Base-by-base conservation (phyloP, 2,888 invertebrate species). In the Peribatodes rhomboidaria region DNA sequence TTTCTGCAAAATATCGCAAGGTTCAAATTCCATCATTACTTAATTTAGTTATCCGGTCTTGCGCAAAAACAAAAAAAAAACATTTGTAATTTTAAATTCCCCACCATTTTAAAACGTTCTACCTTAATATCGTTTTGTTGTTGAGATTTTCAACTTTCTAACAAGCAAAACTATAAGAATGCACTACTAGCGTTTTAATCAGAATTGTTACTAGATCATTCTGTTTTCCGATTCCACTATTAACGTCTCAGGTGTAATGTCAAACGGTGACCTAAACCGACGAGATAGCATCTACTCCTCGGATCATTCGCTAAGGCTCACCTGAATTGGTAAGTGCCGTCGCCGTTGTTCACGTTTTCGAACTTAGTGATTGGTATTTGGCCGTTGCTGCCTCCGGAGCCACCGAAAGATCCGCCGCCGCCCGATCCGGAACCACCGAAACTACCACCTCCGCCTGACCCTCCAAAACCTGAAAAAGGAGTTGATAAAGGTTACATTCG, bases 251-350 rank as follows among this genome's bases (percentile, higher is more conserved):
- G 18, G 14, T 33, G 9, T 58, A 49, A 53, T 33, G 20, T 31
- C 44, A 14, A 39, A 33, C 18, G 50, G 55, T 56, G 61, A 52
- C 44, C 22, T 14, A 42, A 39, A 37, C 50, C 16, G 33, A 37
- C 18, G 42, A 35, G 52, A 63, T 46, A 57, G 27, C 13, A 61
- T 55, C 50, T 46, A 20, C 46, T 6, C 22, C 11, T 46, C 31
- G 13, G 49, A 61, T 49, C 33, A 37, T 52, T 49, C 6, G 31
- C 22, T 37, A 11, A 53, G 8, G 20, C 86, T 82, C 82, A 95
- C 95, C 94, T 94, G 85, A 94, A 96, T 68, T 90, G 93, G 78
- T 96, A 96, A 72, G 89, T 94, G 68, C 95, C 96, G 74, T 95
- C 95, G 42, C 95, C 95, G 76, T 95, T 95, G 86, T 95, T 95